Conservation (phyloP, 2,797 vertebrate genomes). For the Enteromius treurensis region DNA sequence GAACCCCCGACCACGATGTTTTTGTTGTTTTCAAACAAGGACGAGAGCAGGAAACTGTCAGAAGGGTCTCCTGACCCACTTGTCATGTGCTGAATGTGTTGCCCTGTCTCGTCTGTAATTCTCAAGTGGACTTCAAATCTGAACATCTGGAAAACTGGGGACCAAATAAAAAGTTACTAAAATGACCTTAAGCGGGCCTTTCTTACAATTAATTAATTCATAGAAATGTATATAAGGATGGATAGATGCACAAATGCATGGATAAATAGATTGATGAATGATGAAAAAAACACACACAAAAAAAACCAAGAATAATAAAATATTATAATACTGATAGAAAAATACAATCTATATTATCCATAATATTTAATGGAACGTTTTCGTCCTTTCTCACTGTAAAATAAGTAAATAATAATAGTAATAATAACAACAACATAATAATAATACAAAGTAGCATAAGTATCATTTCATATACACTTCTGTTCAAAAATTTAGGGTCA, state of each 20-base stretch:
- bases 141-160: conserved; percentile 83
- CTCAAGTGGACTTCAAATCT: conserved; percentile 80
- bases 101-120: conserved; percentile 78
- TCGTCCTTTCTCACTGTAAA: no score
- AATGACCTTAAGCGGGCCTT: not conserved
- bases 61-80: conserved; percentile 62
- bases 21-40: conserved; percentile 76
- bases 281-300: no score
- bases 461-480: no score
- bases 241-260: not conserved
- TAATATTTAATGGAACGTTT: not conserved
- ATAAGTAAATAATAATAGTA: no score
- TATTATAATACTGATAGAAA: not conserved
- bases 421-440: no score
- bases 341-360: not conserved
- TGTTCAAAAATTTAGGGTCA: no score
- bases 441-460: no score
- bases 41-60: conserved; percentile 78
- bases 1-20: conserved; percentile 70
- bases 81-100: conserved; percentile 77
- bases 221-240: not conserved
- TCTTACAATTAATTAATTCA: not conserved
- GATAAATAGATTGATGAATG: not conserved
- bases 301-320: no score
- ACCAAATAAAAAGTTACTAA: conserved; percentile 13